phyloP scores from a whole-genome alignment of 1,140 invertebrate genomes.

The Sesamia nonagrioides region DNA sequence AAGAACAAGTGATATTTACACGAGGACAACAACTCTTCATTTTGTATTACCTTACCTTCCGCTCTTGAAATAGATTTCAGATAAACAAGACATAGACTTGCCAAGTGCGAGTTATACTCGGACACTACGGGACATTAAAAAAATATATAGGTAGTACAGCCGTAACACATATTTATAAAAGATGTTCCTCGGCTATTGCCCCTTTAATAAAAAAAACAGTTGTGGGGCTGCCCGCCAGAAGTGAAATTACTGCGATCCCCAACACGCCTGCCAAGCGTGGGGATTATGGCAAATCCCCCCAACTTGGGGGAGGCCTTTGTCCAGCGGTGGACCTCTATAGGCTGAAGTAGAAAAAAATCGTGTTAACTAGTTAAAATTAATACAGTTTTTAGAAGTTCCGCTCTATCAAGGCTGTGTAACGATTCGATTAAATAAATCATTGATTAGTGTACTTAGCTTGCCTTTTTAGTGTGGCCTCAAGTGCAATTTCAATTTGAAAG shows the following conservation, averaged over 20 bases:
- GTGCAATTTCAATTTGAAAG: conserved; percentile 43
- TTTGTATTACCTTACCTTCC: conserved; percentile 51
- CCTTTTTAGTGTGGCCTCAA: conserved; percentile 30
- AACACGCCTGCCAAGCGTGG: no score
- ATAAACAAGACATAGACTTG: conserved; percentile 14
- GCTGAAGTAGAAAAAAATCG: no score
- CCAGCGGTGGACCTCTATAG: no score
- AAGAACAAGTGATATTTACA: conserved; percentile 67
- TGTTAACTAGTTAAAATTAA: conserved; percentile 17
- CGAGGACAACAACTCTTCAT: conserved; percentile 67
- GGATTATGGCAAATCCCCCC: no score
- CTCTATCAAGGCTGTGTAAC: conserved; percentile 39
- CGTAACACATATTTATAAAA: not conserved
- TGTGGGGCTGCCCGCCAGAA: no score
- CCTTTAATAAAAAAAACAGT: no score
- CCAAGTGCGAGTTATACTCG: not conserved
- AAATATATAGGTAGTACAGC: not conserved
- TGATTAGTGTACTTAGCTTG: conserved; percentile 21
- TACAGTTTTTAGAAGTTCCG: conserved; percentile 37
- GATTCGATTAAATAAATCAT: conserved; percentile 36
- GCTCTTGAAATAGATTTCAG: conserved; percentile 38
- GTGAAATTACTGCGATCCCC: no score
- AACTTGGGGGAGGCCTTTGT: no score
- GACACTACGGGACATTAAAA: not conserved
- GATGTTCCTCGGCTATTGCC: no score